Evolutionary conservation across 2,888 invertebrate species (phyloP), one percentile per base, ranked within the genome.

Genomic region (Caenorhabditis sp.): DNA sequence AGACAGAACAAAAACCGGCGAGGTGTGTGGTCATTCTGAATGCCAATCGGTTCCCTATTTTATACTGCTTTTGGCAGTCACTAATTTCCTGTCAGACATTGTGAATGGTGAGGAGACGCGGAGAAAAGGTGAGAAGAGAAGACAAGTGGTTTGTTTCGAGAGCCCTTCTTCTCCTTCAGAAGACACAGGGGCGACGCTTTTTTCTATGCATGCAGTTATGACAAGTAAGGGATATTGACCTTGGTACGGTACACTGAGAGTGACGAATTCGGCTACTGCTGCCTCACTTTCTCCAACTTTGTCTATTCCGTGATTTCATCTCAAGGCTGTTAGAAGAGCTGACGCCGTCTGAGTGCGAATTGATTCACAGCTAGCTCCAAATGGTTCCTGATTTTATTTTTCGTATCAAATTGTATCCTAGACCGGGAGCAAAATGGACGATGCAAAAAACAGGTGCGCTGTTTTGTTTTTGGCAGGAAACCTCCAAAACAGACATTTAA

Each of bases 61-160:
- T 72, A 58, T 63, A 58, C 63, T 48, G 63, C 56, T 52, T 63
- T 37, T 56, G 62, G 50, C 63, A 72, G 13, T 22, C 24, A 59
- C 45, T 55, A 65, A 52, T 43, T 68, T 58, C 52, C 68, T 24
- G 15, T 6, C 30, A 43, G 50, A 68, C 7, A 50, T 15, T 20
- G 17, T 53, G 11, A 24, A 17, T 26, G 32, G 13, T 45, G 32
- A 17, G 26, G 46, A 27, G 48, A 48, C 27, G 41, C 7, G 20
- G 20, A n/a, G n/a, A n/a, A n/a, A n/a, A n/a, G n/a, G n/a, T n/a
- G n/a, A n/a, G n/a, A n/a, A n/a, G n/a, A 30, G 26, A 41, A 20
- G 53, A 65, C 55, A 65, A 65, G 70, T 70, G 59, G 68, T 58
- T 68, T 59, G 52, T 70, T 70, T 70, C 70, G 70, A 70, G 70